These are phyloP conservation scores for Chrysaora quinquecirrha DNA, from an alignment of 30 jellyfish, hydroid and myxozoan genomes.

Conservation along the genomic window DNA sequence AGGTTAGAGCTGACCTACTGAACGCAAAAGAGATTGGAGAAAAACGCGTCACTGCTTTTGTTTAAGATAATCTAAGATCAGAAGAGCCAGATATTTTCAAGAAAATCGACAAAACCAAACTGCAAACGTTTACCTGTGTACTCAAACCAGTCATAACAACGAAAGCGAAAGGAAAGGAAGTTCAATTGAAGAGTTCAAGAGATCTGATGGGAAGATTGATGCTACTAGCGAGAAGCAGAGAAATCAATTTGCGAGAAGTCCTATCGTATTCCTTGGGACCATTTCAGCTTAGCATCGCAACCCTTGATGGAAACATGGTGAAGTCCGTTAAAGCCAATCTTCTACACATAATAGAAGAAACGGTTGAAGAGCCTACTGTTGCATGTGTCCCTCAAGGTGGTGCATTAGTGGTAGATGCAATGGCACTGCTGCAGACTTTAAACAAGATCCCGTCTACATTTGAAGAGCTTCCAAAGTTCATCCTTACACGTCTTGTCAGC, in stretches of 20 bases:
- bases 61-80: not conserved
- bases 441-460: not conserved
- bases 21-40: slow-evolving; percentile 7
- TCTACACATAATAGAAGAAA: not conserved
- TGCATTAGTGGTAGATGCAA: not conserved
- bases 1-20: slow-evolving; percentile 1
- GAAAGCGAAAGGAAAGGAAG: not conserved
- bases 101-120: not conserved
- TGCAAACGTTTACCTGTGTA: not conserved
- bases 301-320: not conserved
- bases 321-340: slow-evolving; percentile 6
- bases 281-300: not conserved
- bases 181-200: not conserved
- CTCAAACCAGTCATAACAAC: not conserved
- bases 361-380: not conserved
- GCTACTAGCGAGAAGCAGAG: not conserved
- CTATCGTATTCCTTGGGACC: not conserved
- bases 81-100: not conserved
- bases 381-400: not conserved
- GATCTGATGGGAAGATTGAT: not conserved
- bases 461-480: not conserved
- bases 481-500: not conserved
- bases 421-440: slow-evolving; percentile 6
- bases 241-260: not conserved
- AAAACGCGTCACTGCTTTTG: slow-evolving; percentile 17